Evolutionary conservation across 2,888 invertebrate genomes (phyloP), one percentile per base, ranked within the genome.

Genomic region (Fissipunctia ypsillon): DNA sequence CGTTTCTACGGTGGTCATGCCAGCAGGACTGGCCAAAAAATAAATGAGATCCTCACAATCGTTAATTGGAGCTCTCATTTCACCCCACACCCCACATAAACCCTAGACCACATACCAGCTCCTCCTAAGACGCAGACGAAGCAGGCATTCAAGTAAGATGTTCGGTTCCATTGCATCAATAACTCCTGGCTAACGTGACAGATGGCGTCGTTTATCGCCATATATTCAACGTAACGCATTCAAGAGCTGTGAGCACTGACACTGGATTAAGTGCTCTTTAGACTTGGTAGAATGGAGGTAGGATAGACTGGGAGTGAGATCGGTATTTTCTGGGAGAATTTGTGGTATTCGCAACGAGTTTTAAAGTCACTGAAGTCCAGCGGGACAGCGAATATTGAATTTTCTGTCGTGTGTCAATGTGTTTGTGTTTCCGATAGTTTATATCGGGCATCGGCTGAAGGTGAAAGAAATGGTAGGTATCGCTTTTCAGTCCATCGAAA

Each of bases 161-260:
- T 79, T 78, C 61, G 35, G 59, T 68, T 69, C 66, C 68, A 83
- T 41, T 69, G 56, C 74, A 52, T 35, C 81, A 43, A 83, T 81
- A 81, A 83, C 80, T 83, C 70, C 10, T 63, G 56, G 61, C 68
- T 66, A 71, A 41, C 60, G 80, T 83, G 80, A 81, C 80, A 71
- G 65, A 81, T 83, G 45, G 71, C 48, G 54, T 61, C 70, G 68
- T 81, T 81, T 81, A 83, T 83, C 70, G 68, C 68, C 74, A 57
- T 79, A 81, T 79, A 81, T 71, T 81, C 80, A 69, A 83, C 64
- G 79, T 73, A 73, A 69, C 80, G 69, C 65, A 81, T 81, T 81
- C 83, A 83, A 35, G 81, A 81, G 56, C 76, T 45, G 35, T 65
- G 52, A 48, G 48, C 66, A 54, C 65, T 63, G 83, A 74, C 80